Evolutionary conservation across 1,140 invertebrate genomes (phyloP).

Genomic region (Rhyzopertha dominica): DNA sequence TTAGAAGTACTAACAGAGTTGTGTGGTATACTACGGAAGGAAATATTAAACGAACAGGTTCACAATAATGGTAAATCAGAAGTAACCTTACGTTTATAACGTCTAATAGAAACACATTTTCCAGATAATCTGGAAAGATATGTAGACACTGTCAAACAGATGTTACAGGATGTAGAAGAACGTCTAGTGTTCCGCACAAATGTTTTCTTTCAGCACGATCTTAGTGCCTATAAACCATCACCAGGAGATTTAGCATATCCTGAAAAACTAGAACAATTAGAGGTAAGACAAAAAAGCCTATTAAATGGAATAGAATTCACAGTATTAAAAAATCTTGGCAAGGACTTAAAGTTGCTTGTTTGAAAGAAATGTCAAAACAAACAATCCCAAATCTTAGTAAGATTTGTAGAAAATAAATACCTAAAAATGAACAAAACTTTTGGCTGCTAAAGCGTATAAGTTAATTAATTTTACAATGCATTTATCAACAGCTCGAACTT

Average conservation of each 20-base stretch:
- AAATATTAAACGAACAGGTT: conserved; percentile 94
- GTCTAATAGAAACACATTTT: conserved; percentile 33
- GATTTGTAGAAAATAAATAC: too few species aligned
- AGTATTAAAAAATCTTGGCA: not conserved
- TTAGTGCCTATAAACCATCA: conserved; percentile 82
- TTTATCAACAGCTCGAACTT: too few species aligned
- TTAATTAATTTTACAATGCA: conserved; percentile 1
- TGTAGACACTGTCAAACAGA: conserved; percentile 74
- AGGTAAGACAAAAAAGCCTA: conserved; percentile 44
- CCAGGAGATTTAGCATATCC: conserved; percentile 96
- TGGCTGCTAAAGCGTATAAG: not conserved
- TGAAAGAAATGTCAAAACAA: too few species aligned
- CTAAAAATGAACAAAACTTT: too few species aligned
- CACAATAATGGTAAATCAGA: conserved; percentile 67
- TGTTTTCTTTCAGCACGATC: conserved; percentile 89
- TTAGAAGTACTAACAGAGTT: conserved; percentile 96
- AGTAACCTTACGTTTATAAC: conserved; percentile 1
- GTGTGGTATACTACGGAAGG: conserved; percentile 86
- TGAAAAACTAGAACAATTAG: conserved; percentile 96
- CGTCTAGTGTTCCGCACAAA: conserved; percentile 93
- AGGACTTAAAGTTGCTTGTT: too few species aligned
- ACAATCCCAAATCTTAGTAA: too few species aligned
- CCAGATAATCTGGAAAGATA: conserved; percentile 71
- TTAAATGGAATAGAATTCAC: too few species aligned
- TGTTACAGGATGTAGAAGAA: conserved; percentile 95